Base-by-base conservation (phyloP, 2,888 invertebrate species). In the Euzetes globulus region DNA sequence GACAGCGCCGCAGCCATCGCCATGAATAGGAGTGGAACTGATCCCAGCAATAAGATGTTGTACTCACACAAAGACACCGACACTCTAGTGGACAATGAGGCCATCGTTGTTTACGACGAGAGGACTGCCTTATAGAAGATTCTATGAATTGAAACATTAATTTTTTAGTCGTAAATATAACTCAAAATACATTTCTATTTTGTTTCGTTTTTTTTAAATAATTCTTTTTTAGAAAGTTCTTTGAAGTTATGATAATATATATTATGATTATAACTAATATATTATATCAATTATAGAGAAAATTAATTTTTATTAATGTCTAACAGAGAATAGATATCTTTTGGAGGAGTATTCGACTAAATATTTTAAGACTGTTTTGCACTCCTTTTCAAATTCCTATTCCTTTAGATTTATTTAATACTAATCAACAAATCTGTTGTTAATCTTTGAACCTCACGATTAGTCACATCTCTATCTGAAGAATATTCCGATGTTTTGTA, bases 1-100 rank as follows among this genome's bases (percentile, higher is more conserved):
- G 89, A 90, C 81, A 90, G 90, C 84, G 91, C 91, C 1, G 91
- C 90, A 72, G 87, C 88, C 74, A 91, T 91, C 81, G 91, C 91
- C 25, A 85, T 90, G 77, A 87, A 88, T 82, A 89, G 90, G 83
- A 90, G 90, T n/a, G 86, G 58, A 58, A 65, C 65, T 7, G 19
- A 65, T 29, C 27, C 63, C 9, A 63, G 1, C 37, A 37, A 5
- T n/a, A 47, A 25, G 50, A 50, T n/a, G 15, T 22, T 17, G 41
- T 68, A 45, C 52, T 78, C 80, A 19, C 78, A 79, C 58, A 85
- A 86, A 78, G 87, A 87, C 80, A 87, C 86, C 6, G 87, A 87
- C 79, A 85, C 86, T 9, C 85, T 89, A 80, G 87, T 90, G 75
- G 88, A 89, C 82, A 73, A 75, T 55, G 77, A 80, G 83, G 90